These are phyloP conservation scores for Poeciliopsis prolifica DNA, from an alignment of 2,113 vertebrate species.

Conservation along the genomic window DNA sequence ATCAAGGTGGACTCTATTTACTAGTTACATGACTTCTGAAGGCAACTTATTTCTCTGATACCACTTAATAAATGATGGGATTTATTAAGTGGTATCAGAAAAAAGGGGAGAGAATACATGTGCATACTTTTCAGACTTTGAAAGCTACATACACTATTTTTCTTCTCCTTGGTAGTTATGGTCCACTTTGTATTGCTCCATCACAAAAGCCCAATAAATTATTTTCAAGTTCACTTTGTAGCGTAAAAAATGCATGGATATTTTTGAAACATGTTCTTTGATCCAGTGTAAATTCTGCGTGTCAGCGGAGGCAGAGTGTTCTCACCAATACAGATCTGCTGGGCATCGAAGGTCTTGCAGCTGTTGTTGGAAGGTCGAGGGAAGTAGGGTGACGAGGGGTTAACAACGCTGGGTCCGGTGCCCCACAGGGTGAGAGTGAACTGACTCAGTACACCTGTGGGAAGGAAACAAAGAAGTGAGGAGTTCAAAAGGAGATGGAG, in stretches of 20 bases:
- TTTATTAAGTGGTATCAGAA: too few species aligned
- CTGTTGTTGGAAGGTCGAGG: conserved; percentile 89
- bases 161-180: too few species aligned
- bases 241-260: background rate
- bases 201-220: too few species aligned
- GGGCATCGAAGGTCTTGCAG: conserved; percentile 92
- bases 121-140: too few species aligned
- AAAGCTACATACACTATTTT: too few species aligned
- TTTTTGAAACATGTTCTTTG: conserved; percentile 8
- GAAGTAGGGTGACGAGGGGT: conserved; percentile 81
- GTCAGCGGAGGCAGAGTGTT: conserved; percentile 4
- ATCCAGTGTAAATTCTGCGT: background rate
- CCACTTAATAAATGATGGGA: too few species aligned
- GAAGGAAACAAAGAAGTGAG: conserved; percentile 1
- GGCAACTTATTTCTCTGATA: too few species aligned
- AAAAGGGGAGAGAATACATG: too few species aligned
- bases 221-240: too few species aligned
- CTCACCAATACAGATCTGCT: conserved; percentile 97
- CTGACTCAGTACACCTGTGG: conserved; percentile 89
- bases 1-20: too few species aligned
- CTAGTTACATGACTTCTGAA: too few species aligned
- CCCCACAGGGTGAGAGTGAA: conserved; percentile 92
- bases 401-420: conserved; percentile 77
- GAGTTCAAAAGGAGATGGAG: background rate
- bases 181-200: too few species aligned